Base-by-base conservation (phyloP, 2,113 vertebrate species). In the Girardinichthys multiradiatus region DNA sequence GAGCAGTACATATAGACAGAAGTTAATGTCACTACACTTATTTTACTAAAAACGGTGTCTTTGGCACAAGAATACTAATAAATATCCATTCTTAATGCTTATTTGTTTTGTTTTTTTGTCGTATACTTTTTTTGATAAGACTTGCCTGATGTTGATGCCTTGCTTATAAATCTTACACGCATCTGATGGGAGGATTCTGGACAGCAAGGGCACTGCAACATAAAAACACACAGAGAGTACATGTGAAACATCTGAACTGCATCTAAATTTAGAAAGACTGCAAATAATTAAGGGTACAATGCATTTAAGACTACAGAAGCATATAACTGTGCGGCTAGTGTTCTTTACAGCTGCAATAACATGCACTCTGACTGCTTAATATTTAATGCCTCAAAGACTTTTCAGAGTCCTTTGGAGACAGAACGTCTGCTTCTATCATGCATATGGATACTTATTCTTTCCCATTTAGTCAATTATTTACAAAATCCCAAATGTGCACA, bases 141-240 rank as follows among this genome's bases (percentile, higher is more conserved):
- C 87, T 93, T 91, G 95, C 98, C 98, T 98, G 95, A 99, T 99
- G 94, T 98, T 98, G 91, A 99, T 96, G 92, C 97, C 98, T 93
- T 99, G 98, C 87, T 99, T 99, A 93, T 98, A 98, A 94, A 99
- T 99, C 95, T 99, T 99, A 93, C 98, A 99, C 1, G 97, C 96
- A 87, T 99, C 98, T 70, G 98, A 99, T 93, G 98, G 98, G 93
- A 99, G 94, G 91, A 99, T 99, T 94, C 98, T 95, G 93, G 98
- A 99, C 77, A 99, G 97, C 95, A 99, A 96, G 96, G 98, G 98
- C 95, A 99, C 98, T 99, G 80, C 31, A 90, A 90, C 68, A 72
- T 64, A 60, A 85, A 81, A 77, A 61, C 33, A 80, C 39, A 74
- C 76, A 79, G 79, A 68, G 31, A 85, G 24, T 9, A 84, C 26